A percentile compares a stretch with the other conserved stretches of the same genome.
Evolutionary conservation across 1,140 invertebrate species (phyloP).

Genomic region (Adelges cooleyi): DNA sequence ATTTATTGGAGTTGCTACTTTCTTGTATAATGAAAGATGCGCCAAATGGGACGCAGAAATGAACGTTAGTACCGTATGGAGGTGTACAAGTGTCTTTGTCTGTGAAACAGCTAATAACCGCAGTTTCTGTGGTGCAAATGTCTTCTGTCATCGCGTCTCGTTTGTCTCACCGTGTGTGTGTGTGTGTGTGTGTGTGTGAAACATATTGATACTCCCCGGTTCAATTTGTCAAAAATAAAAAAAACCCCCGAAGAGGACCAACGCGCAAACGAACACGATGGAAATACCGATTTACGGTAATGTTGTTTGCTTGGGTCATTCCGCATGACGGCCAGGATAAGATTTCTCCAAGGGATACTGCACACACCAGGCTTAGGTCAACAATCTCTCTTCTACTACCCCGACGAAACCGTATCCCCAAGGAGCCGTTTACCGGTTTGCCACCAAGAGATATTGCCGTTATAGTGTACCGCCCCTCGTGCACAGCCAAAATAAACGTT

Average conservation of each 20-base stretch:
- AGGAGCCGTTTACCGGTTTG: constrained; percentile 25
- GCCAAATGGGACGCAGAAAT: no score
- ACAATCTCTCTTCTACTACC: not conserved
- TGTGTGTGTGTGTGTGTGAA: no score
- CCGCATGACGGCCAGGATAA: not conserved
- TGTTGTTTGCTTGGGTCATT: constrained; percentile 11
- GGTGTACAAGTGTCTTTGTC: no score
- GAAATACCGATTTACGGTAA: constrained; percentile 18
- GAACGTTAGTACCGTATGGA: no score
- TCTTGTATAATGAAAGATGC: no score
- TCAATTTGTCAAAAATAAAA: constrained; percentile 2
- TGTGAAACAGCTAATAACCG: no score
- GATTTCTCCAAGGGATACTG: constrained; percentile 26
- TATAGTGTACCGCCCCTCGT: not conserved
- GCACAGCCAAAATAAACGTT: not conserved
- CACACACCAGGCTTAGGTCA: not conserved
- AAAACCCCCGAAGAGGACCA: not conserved
- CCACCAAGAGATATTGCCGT: not conserved
- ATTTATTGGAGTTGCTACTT: no score
- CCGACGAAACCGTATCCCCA: not conserved
- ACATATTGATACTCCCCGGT: not conserved
- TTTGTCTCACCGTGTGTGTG: no score
- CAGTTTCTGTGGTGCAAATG: no score
- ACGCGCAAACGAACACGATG: not conserved
- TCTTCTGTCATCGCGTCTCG: no score